Evolutionary conservation across 2,113 vertebrate genomes (phyloP).

Genomic region (Malurus alboscapulatus): DNA sequence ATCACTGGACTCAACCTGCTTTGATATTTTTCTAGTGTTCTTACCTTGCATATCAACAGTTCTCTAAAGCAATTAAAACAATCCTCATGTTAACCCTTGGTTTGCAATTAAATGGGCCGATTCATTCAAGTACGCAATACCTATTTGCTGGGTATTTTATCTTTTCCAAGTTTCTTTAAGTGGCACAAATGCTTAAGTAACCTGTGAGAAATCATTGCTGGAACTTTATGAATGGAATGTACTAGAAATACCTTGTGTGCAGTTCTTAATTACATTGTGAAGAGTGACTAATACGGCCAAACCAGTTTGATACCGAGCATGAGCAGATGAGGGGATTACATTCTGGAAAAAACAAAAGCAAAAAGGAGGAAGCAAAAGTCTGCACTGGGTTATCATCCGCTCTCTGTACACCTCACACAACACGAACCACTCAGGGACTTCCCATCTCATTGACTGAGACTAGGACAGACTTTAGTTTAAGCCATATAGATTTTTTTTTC

Average conservation of each 20-base stretch:
- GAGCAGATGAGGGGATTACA: slow-evolving; percentile 41
- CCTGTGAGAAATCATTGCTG: slow-evolving; percentile 29
- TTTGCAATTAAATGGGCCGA: slow-evolving; percentile 26
- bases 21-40: slow-evolving; percentile 20
- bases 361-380: slow-evolving; percentile 61
- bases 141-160: background rate
- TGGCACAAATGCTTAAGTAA: slow-evolving; percentile 50
- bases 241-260: slow-evolving; percentile 63
- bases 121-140: slow-evolving; percentile 26
- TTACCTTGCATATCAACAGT: background rate
- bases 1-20: background rate
- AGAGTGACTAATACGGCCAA: slow-evolving; percentile 35
- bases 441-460: slow-evolving; percentile 32
- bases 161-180: background rate
- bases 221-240: slow-evolving; percentile 83
- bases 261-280: slow-evolving; percentile 28
- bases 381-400: slow-evolving; percentile 66
- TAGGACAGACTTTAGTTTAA: slow-evolving; percentile 70
- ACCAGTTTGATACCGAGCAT: slow-evolving; percentile 39
- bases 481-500: slow-evolving; percentile 59
- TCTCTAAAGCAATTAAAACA: slow-evolving; percentile 44
- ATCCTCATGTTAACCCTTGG: background rate
- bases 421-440: slow-evolving; percentile 32
- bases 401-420: slow-evolving; percentile 71
- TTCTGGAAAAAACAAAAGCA: slow-evolving; percentile 36